These are phyloP conservation scores for Chionomys nivalis DNA, from an alignment of 2,113 vertebrate genomes.

Conservation along the genomic window DNA sequence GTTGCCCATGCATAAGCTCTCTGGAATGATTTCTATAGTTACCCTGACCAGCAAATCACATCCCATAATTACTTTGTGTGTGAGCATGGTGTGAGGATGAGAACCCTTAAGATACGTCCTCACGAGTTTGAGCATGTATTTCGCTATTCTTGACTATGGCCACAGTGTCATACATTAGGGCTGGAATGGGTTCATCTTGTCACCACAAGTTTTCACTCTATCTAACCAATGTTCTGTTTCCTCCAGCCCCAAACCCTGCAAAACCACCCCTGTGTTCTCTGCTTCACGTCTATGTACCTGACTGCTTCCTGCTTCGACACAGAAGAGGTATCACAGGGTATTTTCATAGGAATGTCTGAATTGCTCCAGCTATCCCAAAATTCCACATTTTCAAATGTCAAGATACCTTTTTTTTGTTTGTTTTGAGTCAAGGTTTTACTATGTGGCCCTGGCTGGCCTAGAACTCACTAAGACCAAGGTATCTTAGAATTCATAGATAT, in stretches of 20 bases:
- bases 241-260: too few species aligned
- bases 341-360: not conserved
- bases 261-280: too few species aligned
- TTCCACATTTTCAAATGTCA: not conserved
- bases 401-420: not conserved
- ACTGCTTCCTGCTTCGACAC: not conserved
- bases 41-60: not conserved
- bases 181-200: not conserved
- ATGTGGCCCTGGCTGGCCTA: not conserved
- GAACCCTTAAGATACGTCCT: not conserved
- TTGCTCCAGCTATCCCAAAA: not conserved
- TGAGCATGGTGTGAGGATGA: not conserved
- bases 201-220: not conserved
- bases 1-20: not conserved
- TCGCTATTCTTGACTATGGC: not conserved
- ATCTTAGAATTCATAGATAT: not conserved
- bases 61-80: not conserved
- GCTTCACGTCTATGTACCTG: not conserved
- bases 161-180: not conserved
- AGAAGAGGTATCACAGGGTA: not conserved
- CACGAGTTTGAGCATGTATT: not conserved
- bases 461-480: not conserved
- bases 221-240: not conserved
- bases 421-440: not conserved
- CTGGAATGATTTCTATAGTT: not conserved